These are phyloP conservation scores for Acronicta psi DNA, from an alignment of 2,888 invertebrate genomes.

Conservation along the genomic window DNA sequence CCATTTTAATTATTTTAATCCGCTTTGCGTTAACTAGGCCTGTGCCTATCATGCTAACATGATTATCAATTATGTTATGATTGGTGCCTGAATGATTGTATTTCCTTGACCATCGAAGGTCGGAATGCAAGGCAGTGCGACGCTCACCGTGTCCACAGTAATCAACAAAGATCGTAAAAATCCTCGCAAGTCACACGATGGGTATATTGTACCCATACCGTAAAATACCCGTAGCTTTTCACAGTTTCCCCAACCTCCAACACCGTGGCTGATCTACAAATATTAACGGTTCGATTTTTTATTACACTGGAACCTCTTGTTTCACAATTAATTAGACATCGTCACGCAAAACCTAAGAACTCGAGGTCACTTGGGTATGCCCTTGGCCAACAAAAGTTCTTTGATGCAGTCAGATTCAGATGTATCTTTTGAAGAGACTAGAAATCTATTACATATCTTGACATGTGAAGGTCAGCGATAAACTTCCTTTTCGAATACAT, in stretches of 20 bases:
- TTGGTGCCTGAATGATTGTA: slow-evolving; percentile 78
- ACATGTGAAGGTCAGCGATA: slow-evolving; percentile 16
- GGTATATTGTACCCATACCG: too few species aligned
- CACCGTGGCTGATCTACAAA: slow-evolving; percentile 20
- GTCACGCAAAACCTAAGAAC: slow-evolving; percentile 72
- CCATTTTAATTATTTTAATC: slow-evolving; percentile 55
- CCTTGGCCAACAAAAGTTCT: slow-evolving; percentile 80
- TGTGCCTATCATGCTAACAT: slow-evolving; percentile 66
- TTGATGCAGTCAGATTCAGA: slow-evolving; percentile 76
- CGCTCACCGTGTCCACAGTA: slow-evolving; percentile 73
- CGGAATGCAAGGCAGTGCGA: slow-evolving; percentile 75
- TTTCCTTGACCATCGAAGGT: slow-evolving; percentile 86
- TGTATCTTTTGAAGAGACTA: slow-evolving; percentile 60
- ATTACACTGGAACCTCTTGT: slow-evolving; percentile 38
- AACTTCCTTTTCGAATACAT: slow-evolving; percentile 52
- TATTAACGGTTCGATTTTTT: slow-evolving; percentile 34
- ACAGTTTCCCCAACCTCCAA: slow-evolving; percentile 19
- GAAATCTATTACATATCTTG: slow-evolving; percentile 22
- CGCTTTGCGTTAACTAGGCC: slow-evolving; percentile 79
- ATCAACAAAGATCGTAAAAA: slow-evolving; percentile 67
- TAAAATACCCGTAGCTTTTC: too few species aligned
- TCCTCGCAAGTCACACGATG: slow-evolving; percentile 62
- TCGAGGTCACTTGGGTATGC: slow-evolving; percentile 70
- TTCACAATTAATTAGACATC: slow-evolving; percentile 62
- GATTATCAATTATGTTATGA: slow-evolving; percentile 77